Evolutionary conservation across 2,113 vertebrate species (phyloP).

Genomic region (Globicephala melas): DNA sequence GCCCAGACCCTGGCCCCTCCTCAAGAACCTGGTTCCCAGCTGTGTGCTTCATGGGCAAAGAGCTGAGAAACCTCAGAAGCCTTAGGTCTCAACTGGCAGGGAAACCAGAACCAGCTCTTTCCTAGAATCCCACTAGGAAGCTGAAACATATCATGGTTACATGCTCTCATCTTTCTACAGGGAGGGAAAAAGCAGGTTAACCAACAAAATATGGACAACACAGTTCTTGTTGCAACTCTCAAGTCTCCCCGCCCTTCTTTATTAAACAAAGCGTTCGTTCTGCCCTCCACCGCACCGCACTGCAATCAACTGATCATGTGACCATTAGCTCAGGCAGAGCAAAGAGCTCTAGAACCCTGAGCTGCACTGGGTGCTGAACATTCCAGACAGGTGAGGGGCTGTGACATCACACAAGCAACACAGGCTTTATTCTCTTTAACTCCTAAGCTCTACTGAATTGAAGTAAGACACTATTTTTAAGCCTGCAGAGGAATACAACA

Average conservation of each 20-base stretch:
- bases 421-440: background rate
- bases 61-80: background rate
- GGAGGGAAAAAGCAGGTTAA: background rate
- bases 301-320: background rate
- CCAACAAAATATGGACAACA: background rate
- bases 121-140: background rate
- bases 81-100: background rate
- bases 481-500: constrained; percentile 7
- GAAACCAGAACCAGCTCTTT: background rate
- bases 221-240: background rate
- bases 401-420: background rate
- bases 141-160: background rate
- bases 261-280: background rate
- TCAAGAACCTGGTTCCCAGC: constrained; percentile 5
- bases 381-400: background rate
- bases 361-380: background rate
- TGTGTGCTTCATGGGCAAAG: background rate
- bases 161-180: background rate
- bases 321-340: background rate
- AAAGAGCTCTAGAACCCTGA: background rate
- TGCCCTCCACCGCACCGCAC: background rate
- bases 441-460: background rate
- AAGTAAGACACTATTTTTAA: constrained; percentile 21
- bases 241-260: background rate
- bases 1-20: background rate